Percentiles rank a stretch among this genome's conserved stretches.
Evolutionary conservation across 2,797 vertebrate species (phyloP).

Genomic region (Neosilurus mollespiculum): DNA sequence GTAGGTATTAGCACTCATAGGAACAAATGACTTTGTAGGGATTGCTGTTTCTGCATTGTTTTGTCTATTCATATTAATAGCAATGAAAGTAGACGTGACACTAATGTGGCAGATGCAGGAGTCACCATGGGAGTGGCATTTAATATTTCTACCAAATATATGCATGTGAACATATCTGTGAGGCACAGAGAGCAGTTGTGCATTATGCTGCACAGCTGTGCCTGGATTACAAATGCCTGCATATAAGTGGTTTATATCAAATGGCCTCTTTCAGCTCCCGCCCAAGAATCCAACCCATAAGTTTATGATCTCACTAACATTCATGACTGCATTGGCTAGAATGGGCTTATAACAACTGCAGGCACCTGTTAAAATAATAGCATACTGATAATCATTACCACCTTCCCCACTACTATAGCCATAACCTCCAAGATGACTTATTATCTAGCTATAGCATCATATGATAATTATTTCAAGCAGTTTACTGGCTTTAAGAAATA

Average conservation of each 20-base stretch:
- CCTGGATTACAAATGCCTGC: conserved; percentile 36
- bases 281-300: conserved; percentile 59
- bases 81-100: conserved; percentile 33
- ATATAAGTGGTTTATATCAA: conserved; percentile 49
- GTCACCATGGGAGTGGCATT: conserved; percentile 42
- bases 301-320: conserved; percentile 64
- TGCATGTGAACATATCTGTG: conserved; percentile 13
- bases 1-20: conserved; percentile 49
- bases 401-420: conserved; percentile 64
- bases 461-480: conserved; percentile 37
- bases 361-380: conserved; percentile 72
- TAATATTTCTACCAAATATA: conserved; percentile 31
- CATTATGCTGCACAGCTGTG: conserved; percentile 47
- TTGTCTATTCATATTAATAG: conserved; percentile 13
- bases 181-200: not conserved
- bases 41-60: conserved; percentile 34
- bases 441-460: conserved; percentile 46
- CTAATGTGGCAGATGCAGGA: conserved; percentile 31
- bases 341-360: conserved; percentile 70
- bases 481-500: not conserved
- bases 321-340: conserved; percentile 62
- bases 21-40: conserved; percentile 45
- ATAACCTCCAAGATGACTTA: conserved; percentile 63
- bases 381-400: conserved; percentile 68
- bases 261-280: conserved; percentile 50